Evolutionary conservation across 2,888 invertebrate genomes (phyloP).

Genomic region (Merodon equestris): DNA sequence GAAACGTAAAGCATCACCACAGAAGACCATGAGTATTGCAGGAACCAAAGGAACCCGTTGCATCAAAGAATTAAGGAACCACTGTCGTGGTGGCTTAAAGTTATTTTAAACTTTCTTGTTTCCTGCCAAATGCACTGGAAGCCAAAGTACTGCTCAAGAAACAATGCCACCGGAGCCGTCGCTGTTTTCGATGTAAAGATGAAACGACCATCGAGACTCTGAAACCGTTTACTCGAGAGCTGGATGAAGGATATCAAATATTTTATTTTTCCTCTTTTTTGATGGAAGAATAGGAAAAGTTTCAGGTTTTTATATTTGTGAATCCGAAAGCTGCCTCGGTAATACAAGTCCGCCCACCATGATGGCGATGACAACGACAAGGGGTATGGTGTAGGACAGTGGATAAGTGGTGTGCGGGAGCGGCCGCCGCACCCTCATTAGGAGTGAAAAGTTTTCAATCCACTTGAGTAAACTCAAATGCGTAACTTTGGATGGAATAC

Average conservation of each 20-base stretch:
- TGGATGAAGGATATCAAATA: conserved; percentile 5
- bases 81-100: conserved; percentile 30
- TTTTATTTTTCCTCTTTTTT: conserved; percentile 24
- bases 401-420: neutral
- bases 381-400: neutral
- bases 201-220: conserved; percentile 5
- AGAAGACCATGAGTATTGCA: too few relatives aligned
- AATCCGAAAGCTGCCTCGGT: conserved; percentile 41
- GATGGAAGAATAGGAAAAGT: conserved; percentile 28
- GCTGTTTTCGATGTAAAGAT: conserved; percentile 18
- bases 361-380: too few relatives aligned
- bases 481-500: conserved; percentile 56
- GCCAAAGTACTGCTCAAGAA: conserved; percentile 63
- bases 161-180: conserved; percentile 47
- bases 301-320: conserved; percentile 43
- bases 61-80: too few relatives aligned
- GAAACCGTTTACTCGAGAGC: neutral
- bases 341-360: conserved; percentile 9
- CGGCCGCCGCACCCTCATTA: conserved; percentile 42
- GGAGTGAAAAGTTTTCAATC: conserved; percentile 52
- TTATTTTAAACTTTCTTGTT: conserved; percentile 63
- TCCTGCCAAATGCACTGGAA: conserved; percentile 67
- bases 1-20: too few relatives aligned
- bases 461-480: conserved; percentile 58
- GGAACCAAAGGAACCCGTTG: conserved; percentile 6